Percentiles rank a stretch among this genome's conserved stretches.
These are phyloP conservation scores for Ephydatia muelleri DNA, from an alignment of 37 sponge, comb jelly and placozoan species.

Conservation along the genomic window DNA sequence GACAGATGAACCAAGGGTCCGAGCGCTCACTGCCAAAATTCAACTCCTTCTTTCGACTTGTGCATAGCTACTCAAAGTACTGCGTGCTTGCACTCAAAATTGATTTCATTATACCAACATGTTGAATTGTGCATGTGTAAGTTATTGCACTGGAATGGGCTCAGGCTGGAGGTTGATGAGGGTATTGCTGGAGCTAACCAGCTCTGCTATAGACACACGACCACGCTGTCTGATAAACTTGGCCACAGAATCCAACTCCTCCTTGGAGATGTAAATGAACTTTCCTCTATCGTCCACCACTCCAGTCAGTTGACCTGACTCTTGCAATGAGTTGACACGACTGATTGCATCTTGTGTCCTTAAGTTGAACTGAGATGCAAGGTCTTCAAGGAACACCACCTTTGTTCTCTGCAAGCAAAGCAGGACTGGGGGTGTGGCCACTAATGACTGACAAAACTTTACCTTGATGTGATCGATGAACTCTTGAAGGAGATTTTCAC, in stretches of 20 bases:
- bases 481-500: conserved; percentile 33
- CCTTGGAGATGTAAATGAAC: conserved; percentile 90
- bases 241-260: conserved; percentile 83
- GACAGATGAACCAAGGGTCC: not conserved
- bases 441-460: too few species aligned
- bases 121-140: not conserved
- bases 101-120: not conserved
- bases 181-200: conserved; percentile 82
- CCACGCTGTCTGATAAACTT: conserved; percentile 89
- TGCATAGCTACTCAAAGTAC: not conserved
- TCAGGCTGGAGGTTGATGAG: conserved; percentile 71
- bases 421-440: not conserved
- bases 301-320: conserved; percentile 68
- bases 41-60: not conserved
- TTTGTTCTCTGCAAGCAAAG: conserved; percentile 61
- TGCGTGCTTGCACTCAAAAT: not conserved
- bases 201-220: conserved; percentile 85
- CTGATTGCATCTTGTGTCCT: conserved; percentile 80
- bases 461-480: conserved; percentile 86
- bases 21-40: not conserved
- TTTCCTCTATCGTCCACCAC: conserved; percentile 95
- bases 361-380: conserved; percentile 83
- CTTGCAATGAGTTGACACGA: conserved; percentile 67
- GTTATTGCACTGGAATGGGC: not conserved
- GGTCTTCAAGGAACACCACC: conserved; percentile 86